Base-by-base conservation (phyloP, 2,797 vertebrate genomes). In the Ctenopoma multispine region DNA sequence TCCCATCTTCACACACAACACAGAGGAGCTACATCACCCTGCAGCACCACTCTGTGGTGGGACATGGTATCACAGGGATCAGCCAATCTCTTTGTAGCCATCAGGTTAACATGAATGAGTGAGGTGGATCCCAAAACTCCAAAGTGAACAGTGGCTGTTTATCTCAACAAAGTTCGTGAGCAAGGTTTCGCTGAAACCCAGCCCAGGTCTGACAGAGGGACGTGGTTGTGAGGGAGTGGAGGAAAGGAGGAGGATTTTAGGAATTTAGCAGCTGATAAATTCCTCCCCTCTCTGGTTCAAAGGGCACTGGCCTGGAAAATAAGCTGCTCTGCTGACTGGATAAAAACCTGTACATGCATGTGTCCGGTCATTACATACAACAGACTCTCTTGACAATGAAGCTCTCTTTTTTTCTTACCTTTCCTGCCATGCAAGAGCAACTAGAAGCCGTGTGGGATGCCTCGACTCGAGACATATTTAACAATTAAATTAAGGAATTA, bases 11-110 rank as follows among this genome's bases (percentile, higher is more conserved):
- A n/a, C 2, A 23, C 29, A 11, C 20, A 5, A 14, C 21, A 41
- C 40, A 67, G 63, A 50, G 14, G 20, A 31, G 15, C 44, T 53
- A 40, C 15, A 17, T 18, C 43, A 20, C 55, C 51, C 36, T 56
- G 21, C 18, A 60, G 44, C 44, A 7, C 61, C 74, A 23, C 61
- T 2, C 20, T 34, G 59, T 40, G 21, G 67, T 20, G 6, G 43
- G 13, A 48, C n/a, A 18, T 57, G n/a, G 15, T 7, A 54, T 24
- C 29, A 54, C 61, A 72, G 24, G 34, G 20, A 23, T 59, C 31
- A 12, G 74, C 49, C 65, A 36, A 77, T 79, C 62, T 79, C 64
- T 79, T 31, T 48, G 57, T 69, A 68, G 73, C 55, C 43, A 50
- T 47, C 46, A 44, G 57, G 2, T 3, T 59, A 38, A 41, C 14